Evolutionary conservation across 2,113 vertebrate species (phyloP), one percentile per base, ranked within the genome.

Genomic region (Bos indicus): DNA sequence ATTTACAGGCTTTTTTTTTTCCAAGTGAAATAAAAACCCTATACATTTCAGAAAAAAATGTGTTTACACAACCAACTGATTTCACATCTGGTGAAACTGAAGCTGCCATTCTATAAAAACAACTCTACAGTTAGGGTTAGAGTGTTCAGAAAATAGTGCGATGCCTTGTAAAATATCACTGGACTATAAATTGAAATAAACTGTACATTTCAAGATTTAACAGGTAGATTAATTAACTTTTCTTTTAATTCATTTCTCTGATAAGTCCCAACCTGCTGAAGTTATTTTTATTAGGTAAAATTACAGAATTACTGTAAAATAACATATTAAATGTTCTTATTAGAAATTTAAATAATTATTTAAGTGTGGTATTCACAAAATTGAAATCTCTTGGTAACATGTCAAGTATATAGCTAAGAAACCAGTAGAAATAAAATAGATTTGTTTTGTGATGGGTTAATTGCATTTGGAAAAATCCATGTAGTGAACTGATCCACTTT

Each of bases 31-130:
- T 94, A 96, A 87, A 97, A 98, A 78, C 86, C 59, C 36, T 78
- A 85, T 80, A 88, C 83, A 92, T 97, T 98, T 98, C 93, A 94
- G 81, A 48, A 51, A 86, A 96, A 96, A 98, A 96, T 46, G 21
- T 95, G 93, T 98, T 98, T 98, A 97, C 62, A 96, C 74, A 98
- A 97, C 67, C 93, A 96, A 98, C 96, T 88, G 97, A 97, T 96
- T 98, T 98, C 89, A 97, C 97, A 97, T 98, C 97, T 98, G 94
- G 95, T 98, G 97, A 97, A 98, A 98, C 89, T 95, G 85, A 94
- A 98, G 78, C 91, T 84, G 59, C 88, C 91, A 96, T 96, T 95
- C 86, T 95, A 28, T 54, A 96, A 93, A 93, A 93, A 90, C 52
- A 91, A 59, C 51, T 93, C 57, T 43, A 67, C 88, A 87, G n/a